phyloP scores from a whole-genome alignment of 2,113 vertebrate genomes.

The Leptobrachium leishanense region DNA sequence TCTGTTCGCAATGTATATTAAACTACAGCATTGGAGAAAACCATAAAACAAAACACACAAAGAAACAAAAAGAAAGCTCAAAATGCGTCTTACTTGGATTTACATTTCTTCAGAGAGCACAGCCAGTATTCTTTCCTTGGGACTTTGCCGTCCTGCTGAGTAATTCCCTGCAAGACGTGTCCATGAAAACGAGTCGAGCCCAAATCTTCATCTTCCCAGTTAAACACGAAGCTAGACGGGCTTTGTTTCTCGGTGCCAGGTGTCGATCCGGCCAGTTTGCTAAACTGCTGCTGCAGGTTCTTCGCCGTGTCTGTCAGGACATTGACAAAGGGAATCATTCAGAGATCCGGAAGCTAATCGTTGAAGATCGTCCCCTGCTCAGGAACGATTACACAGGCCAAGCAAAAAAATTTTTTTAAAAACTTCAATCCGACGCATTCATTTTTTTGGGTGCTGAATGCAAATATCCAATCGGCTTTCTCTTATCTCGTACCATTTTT shows the following conservation, averaged over 20 bases:
- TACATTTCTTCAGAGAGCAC: constrained; percentile 64
- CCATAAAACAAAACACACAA: too few species aligned
- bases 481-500: too few species aligned
- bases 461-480: too few species aligned
- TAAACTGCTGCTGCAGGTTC: constrained; percentile 77
- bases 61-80: too few species aligned
- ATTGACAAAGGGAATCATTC: constrained; percentile 45
- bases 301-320: constrained; percentile 72
- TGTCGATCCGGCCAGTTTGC: constrained; percentile 61
- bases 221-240: constrained; percentile 82
- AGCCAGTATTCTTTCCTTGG: constrained; percentile 81
- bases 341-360: background rate
- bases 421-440: too few species aligned
- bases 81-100: constrained; percentile 58
- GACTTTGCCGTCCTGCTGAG: constrained; percentile 56
- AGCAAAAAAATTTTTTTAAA: too few species aligned
- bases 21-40: too few species aligned
- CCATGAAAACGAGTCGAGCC: constrained; percentile 74
- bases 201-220: constrained; percentile 71
- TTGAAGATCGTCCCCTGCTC: background rate
- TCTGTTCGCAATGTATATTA: too few species aligned
- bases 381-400: background rate
- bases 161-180: constrained; percentile 68
- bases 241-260: constrained; percentile 39
- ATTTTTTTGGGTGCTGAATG: too few species aligned